phyloP scores from a whole-genome alignment of 2,888 invertebrate genomes.

The Onchidella celtica region DNA sequence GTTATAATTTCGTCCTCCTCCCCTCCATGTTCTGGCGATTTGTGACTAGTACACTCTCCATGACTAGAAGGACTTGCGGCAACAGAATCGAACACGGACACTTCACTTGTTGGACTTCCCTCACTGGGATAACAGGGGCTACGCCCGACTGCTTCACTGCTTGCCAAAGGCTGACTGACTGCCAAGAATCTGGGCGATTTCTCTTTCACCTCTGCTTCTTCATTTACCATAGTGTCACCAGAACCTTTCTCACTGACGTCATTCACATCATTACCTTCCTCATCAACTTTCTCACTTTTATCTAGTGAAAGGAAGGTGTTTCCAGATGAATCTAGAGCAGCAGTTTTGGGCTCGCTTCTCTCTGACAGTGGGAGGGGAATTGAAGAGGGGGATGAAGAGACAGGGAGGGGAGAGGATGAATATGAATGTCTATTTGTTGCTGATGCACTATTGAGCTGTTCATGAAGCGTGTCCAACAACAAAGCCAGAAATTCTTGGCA shows the following conservation, averaged over 20 bases:
- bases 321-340: constrained; percentile 27
- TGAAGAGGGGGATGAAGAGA: constrained; percentile 8
- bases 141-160: constrained; percentile 3
- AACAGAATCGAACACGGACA: constrained; percentile 13
- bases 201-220: neutral
- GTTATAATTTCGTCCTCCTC: constrained; percentile 43
- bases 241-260: constrained; percentile 28
- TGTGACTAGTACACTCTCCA: constrained; percentile 16
- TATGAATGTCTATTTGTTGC: constrained; percentile 12
- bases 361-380: neutral
- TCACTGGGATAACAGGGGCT: constrained; percentile 23
- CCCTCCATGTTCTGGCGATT: constrained; percentile 29
- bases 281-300: neutral
- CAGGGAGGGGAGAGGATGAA: neutral
- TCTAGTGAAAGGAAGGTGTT: constrained; percentile 8
- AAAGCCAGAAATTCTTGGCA: constrained; percentile 86
- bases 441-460: constrained; percentile 81
- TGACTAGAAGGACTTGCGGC: constrained; percentile 40
- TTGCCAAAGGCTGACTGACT: constrained; percentile 1
- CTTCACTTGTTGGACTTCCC: constrained; percentile 34
- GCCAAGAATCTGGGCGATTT: neutral
- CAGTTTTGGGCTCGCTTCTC: constrained; percentile 14
- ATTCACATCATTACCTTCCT: neutral
- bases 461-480: constrained; percentile 84
- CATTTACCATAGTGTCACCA: constrained; percentile 1